Conservation (phyloP, 2,888 invertebrate genomes). For the Nudaria mundana region DNA sequence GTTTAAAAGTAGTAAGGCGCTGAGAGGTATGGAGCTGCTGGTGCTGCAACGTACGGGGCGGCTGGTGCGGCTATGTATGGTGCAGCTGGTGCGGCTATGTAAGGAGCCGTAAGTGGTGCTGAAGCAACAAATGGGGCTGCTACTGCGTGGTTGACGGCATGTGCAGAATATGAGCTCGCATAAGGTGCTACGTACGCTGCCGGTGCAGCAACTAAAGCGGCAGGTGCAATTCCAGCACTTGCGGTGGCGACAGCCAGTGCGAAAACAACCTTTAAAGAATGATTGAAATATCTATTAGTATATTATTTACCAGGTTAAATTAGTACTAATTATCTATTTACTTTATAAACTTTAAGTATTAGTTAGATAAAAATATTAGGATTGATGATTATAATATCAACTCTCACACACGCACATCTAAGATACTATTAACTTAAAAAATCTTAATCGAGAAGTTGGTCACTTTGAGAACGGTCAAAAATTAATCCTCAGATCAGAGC, state of each 20-base stretch:
- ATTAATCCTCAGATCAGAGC: too few relatives aligned
- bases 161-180: constrained; percentile 88
- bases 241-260: constrained; percentile 57
- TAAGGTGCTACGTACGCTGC: constrained; percentile 85
- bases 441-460: too few relatives aligned
- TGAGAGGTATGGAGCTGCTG: constrained; percentile 52
- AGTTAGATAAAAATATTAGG: too few relatives aligned
- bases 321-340: too few relatives aligned
- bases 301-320: too few relatives aligned
- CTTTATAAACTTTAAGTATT: too few relatives aligned
- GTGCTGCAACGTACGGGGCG: constrained; percentile 36
- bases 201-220: constrained; percentile 82
- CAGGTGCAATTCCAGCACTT: constrained; percentile 62
- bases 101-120: constrained; percentile 37
- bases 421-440: too few relatives aligned
- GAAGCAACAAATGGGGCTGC: constrained; percentile 71
- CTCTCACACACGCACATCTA: too few relatives aligned
- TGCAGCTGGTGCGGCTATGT: constrained; percentile 31
- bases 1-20: constrained; percentile 64
- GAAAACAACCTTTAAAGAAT: constrained; percentile 54
- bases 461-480: too few relatives aligned
- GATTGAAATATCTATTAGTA: too few relatives aligned
- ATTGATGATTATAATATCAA: too few relatives aligned
- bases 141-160: constrained; percentile 87
- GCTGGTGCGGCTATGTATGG: constrained; percentile 34